Evolutionary conservation across 2,797 vertebrate genomes (phyloP).

Genomic region (Schizopygopsis malacanthus): DNA sequence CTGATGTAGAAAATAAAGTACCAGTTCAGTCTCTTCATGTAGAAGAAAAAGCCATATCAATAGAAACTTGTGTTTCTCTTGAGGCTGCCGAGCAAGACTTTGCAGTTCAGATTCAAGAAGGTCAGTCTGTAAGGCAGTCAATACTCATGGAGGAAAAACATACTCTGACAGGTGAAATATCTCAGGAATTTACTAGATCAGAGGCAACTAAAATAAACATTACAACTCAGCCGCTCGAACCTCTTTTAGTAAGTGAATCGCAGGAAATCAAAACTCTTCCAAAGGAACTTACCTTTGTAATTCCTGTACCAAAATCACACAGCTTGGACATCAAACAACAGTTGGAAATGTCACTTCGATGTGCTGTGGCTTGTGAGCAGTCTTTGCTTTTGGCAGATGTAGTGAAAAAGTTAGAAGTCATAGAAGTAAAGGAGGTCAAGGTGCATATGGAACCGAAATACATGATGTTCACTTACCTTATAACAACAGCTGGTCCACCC

Average conservation of each 20-base stretch:
- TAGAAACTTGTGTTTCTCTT: slow-evolving; percentile 76
- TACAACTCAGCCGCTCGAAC: slow-evolving; percentile 69
- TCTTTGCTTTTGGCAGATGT: slow-evolving; percentile 76
- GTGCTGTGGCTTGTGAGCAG: slow-evolving; percentile 75
- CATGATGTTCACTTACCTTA: slow-evolving; percentile 73
- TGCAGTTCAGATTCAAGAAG: slow-evolving; percentile 81
- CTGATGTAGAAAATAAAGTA: slow-evolving; percentile 75
- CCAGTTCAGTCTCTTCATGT: slow-evolving; percentile 71
- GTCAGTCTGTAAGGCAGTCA: slow-evolving; percentile 80
- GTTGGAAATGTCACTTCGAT: slow-evolving; percentile 72
- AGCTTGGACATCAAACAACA: slow-evolving; percentile 72
- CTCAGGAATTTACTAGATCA: slow-evolving; percentile 61
- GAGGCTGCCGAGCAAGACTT: slow-evolving; percentile 80
- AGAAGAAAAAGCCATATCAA: slow-evolving; percentile 72
- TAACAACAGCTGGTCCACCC: slow-evolving; percentile 69
- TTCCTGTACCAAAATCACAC: slow-evolving; percentile 65
- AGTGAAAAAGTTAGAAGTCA: slow-evolving; percentile 68
- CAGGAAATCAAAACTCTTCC: slow-evolving; percentile 65
- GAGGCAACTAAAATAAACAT: slow-evolving; percentile 56
- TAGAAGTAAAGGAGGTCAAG: slow-evolving; percentile 73
- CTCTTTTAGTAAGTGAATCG: slow-evolving; percentile 70
- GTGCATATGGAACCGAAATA: slow-evolving; percentile 70
- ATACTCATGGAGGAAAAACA: slow-evolving; percentile 83
- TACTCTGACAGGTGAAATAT: slow-evolving; percentile 74
- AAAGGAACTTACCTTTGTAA: slow-evolving; percentile 72